phyloP scores from a whole-genome alignment of 1,140 invertebrate genomes.

The Dendrolimus punctatus region DNA sequence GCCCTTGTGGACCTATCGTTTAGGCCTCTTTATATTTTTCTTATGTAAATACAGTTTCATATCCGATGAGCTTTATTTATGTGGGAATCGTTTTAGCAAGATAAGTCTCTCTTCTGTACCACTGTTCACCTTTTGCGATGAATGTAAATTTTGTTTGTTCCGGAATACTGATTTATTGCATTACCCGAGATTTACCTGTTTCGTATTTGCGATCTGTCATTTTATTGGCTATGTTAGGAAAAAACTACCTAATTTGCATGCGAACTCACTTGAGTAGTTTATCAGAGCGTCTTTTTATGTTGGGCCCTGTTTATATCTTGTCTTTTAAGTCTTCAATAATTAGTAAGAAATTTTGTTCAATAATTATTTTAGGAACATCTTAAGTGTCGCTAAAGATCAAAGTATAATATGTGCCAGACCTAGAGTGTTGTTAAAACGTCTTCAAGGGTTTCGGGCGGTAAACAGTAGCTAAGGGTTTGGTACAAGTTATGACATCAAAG shows the following conservation, averaged over 20 bases:
- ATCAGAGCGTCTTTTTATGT: too few relatives aligned
- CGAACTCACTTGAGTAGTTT: too few relatives aligned
- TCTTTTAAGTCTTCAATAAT: too few relatives aligned
- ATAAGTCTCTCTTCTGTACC: conserved; percentile 57
- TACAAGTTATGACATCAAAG: conserved; percentile 12
- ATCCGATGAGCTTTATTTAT: conserved; percentile 72
- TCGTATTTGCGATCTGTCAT: background rate
- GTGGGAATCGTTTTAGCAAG: conserved; percentile 70
- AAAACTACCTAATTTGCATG: too few relatives aligned
- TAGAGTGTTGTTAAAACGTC: conserved; percentile 54
- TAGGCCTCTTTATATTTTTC: conserved; percentile 71
- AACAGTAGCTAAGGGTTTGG: conserved; percentile 45
- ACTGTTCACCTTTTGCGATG: conserved; percentile 52
- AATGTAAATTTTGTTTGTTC: conserved; percentile 53
- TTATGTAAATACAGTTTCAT: conserved; percentile 71
- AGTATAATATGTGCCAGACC: conserved; percentile 33
- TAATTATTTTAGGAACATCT: conserved; percentile 11
- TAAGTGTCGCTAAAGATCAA: conserved; percentile 62
- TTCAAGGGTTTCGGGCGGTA: conserved; percentile 57
- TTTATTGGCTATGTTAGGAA: too few relatives aligned
- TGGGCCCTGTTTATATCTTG: too few relatives aligned
- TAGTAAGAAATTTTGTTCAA: too few relatives aligned
- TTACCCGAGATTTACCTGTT: conserved; percentile 6
- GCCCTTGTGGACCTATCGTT: conserved; percentile 63
- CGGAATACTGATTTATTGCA: conserved; percentile 41